A percentile compares a stretch with the other conserved stretches of the same genome.
Evolutionary conservation across 1,140 invertebrate species (phyloP).

Genomic region (Drosophila elegans): DNA sequence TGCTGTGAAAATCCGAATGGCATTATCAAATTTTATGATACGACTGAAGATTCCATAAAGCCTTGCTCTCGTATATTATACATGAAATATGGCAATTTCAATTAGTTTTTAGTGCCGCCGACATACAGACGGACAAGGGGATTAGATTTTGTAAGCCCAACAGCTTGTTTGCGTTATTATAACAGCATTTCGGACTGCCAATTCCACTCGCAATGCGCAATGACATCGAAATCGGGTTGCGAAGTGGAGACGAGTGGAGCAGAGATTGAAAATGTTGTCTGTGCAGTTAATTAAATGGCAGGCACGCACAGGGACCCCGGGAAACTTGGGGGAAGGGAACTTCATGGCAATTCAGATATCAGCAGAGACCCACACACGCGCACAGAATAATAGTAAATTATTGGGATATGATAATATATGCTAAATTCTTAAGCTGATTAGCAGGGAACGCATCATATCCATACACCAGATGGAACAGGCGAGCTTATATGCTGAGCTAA

Average conservation of each 20-base stretch:
- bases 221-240: slow-evolving; percentile 12
- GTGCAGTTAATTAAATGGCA: slow-evolving; percentile 72
- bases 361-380: slow-evolving; percentile 18
- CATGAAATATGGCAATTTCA: slow-evolving; percentile 68
- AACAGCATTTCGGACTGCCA: slow-evolving; percentile 60
- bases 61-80: slow-evolving; percentile 27
- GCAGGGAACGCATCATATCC: slow-evolving; percentile 16
- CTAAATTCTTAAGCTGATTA: slow-evolving; percentile 60
- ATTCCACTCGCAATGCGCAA: slow-evolving; percentile 20
- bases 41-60: slow-evolving; percentile 16
- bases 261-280: slow-evolving; percentile 57
- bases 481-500: slow-evolving; percentile 12
- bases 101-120: slow-evolving; percentile 65
- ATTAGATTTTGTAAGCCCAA: slow-evolving; percentile 57
- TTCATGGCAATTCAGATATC: slow-evolving; percentile 26
- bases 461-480: slow-evolving; percentile 9
- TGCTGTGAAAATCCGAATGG: slow-evolving; percentile 44
- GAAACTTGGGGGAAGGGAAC: slow-evolving; percentile 5
- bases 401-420: slow-evolving; percentile 51
- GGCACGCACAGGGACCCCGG: slow-evolving; percentile 50
- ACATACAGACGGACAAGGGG: slow-evolving; percentile 33
- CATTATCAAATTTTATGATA: slow-evolving; percentile 50
- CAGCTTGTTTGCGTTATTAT: slow-evolving; percentile 69
- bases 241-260: slow-evolving; percentile 13
- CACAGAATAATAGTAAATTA: slow-evolving; percentile 36